phyloP scores from a whole-genome alignment of 35 echinoderm and acorn worm species.

The Apostichopus japonicus region DNA sequence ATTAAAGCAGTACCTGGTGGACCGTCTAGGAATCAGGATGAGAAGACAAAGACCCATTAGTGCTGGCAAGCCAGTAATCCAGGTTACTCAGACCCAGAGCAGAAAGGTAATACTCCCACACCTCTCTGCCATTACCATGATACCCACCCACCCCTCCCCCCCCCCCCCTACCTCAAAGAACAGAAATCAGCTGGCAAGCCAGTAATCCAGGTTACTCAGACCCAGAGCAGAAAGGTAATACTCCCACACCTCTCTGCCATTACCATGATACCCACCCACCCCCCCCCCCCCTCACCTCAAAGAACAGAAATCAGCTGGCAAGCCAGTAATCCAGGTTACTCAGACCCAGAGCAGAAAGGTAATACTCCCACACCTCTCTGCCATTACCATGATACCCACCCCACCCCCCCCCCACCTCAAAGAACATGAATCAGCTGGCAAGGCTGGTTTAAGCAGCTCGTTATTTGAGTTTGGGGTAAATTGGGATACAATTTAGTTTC shows the following conservation, averaged over 20 bases:
- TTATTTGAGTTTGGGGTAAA: too few species aligned
- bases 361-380: not conserved
- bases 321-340: constrained; percentile 71
- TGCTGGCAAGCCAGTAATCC: constrained; percentile 60
- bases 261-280: too few species aligned
- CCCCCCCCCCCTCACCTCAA: too few species aligned
- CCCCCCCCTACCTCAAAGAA: too few species aligned
- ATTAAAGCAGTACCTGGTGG: constrained; percentile 77
- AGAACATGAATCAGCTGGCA: not conserved
- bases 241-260: too few species aligned
- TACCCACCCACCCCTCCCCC: too few species aligned
- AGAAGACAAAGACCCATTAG: constrained; percentile 57
- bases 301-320: too few species aligned
- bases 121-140: too few species aligned
- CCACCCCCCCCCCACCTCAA: too few species aligned
- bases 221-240: constrained; percentile 78
- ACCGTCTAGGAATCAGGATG: constrained; percentile 84
- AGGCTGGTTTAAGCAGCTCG: not conserved
- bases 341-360: constrained; percentile 78
- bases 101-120: constrained; percentile 74
- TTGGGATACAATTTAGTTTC: too few species aligned
- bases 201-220: constrained; percentile 62
- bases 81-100: constrained; percentile 62
- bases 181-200: constrained; percentile 47
- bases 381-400: too few species aligned